Percentiles rank a stretch among this genome's conserved stretches.
These are phyloP conservation scores for Silurus glanis DNA, from an alignment of 2,113 vertebrate genomes.

Conservation along the genomic window DNA sequence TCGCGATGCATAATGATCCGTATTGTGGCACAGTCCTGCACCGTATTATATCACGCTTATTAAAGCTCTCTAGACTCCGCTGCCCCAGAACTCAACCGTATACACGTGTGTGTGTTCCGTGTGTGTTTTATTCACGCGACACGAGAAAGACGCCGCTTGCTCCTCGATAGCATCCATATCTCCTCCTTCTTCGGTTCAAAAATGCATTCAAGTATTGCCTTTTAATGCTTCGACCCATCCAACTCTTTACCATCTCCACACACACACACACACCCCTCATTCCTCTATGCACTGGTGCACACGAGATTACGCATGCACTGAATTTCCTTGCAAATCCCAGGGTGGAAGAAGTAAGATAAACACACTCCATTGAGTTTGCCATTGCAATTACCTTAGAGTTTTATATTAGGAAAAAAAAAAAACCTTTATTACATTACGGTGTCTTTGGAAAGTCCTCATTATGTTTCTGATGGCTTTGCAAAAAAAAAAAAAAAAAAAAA, in stretches of 20 bases:
- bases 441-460: conserved; percentile 68
- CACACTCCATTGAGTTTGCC: conserved; percentile 85
- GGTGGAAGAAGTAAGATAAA: conserved; percentile 87
- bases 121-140: conserved; percentile 42
- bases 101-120: background rate
- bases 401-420: conserved; percentile 51
- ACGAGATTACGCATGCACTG: conserved; percentile 82
- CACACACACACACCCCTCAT: background rate
- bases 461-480: conserved; percentile 69
- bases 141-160: conserved; percentile 22
- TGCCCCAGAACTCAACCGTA: background rate
- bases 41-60: background rate
- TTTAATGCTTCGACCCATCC: conserved; percentile 77
- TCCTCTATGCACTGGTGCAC: conserved; percentile 77
- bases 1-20: background rate
- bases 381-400: conserved; percentile 86
- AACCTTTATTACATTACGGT: conserved; percentile 70
- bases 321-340: conserved; percentile 84
- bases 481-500: conserved; percentile 1
- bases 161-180: conserved; percentile 63
- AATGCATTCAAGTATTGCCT: conserved; percentile 81
- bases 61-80: background rate
- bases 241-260: too few species aligned
- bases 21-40: background rate
- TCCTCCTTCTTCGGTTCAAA: conserved; percentile 74